Percentiles rank a stretch among this genome's conserved stretches.
Evolutionary conservation across 2,113 vertebrate species (phyloP).

Genomic region (Sclerurus mexicanus): DNA sequence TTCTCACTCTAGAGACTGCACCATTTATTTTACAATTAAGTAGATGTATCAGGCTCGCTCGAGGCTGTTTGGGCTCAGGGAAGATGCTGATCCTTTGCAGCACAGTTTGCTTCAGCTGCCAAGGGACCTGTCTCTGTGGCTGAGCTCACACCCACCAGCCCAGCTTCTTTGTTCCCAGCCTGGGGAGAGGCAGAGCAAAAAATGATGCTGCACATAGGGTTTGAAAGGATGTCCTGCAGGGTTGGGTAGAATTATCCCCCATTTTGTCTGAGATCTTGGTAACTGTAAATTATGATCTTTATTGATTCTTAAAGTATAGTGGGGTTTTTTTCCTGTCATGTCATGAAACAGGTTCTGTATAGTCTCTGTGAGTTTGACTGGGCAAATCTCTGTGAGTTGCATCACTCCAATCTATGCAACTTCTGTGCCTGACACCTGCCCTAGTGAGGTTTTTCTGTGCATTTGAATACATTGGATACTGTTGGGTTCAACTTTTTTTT

Average conservation of each 20-base stretch:
- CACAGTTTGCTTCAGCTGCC: background rate
- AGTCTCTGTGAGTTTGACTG: accelerated
- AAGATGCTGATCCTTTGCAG: background rate
- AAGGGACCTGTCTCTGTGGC: accelerated
- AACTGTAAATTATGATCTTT: background rate
- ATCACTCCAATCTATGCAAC: no score
- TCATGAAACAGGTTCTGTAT: background rate
- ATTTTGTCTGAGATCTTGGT: background rate
- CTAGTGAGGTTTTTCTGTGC: background rate
- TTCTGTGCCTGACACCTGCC: background rate
- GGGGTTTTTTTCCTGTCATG: background rate
- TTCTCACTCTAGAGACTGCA: background rate
- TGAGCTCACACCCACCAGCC: accelerated
- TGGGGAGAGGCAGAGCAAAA: background rate
- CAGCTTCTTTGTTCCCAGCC: accelerated
- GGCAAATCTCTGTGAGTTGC: background rate
- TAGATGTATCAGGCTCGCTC: background rate
- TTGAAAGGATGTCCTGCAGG: background rate
- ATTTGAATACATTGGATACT: background rate
- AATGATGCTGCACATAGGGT: background rate
- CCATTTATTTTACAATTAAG: background rate
- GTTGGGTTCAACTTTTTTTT: background rate
- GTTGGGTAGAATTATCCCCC: background rate
- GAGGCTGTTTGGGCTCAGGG: background rate
- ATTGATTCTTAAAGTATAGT: background rate